These are phyloP conservation scores for Dynastes hyllus DNA, from an alignment of 2,888 invertebrate genomes.

Conservation along the genomic window DNA sequence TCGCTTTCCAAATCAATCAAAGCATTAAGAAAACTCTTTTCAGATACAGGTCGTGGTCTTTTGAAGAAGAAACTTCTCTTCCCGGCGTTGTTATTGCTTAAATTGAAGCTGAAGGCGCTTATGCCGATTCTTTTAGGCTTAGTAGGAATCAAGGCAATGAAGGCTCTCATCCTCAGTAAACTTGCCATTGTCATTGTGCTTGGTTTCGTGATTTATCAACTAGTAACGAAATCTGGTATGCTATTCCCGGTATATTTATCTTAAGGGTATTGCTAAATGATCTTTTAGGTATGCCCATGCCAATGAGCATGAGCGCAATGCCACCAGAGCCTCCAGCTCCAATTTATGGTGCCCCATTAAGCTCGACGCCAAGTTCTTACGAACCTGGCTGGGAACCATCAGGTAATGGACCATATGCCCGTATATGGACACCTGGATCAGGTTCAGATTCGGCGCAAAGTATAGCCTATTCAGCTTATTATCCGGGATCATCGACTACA, in stretches of 20 bases:
- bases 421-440: constrained; percentile 79
- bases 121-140: constrained; percentile 87
- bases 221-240: constrained; percentile 85
- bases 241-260: constrained; percentile 42
- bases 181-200: constrained; percentile 86
- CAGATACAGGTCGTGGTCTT: constrained; percentile 50
- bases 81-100: constrained; percentile 85
- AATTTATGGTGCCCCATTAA: constrained; percentile 81
- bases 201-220: constrained; percentile 86
- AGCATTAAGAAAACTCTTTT: not conserved
- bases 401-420: constrained; percentile 84
- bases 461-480: constrained; percentile 82
- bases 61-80: constrained; percentile 88
- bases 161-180: constrained; percentile 89
- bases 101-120: constrained; percentile 87
- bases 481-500: constrained; percentile 78
- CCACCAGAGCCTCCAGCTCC: constrained; percentile 76
- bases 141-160: constrained; percentile 87
- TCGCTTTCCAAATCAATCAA: not conserved
- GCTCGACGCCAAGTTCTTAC: constrained; percentile 80
- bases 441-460: constrained; percentile 72
- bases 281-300: constrained; percentile 77
- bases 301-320: constrained; percentile 67
- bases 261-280: constrained; percentile 5
- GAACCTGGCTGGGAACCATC: constrained; percentile 82